Percentiles rank a stretch among this genome's conserved stretches.
phyloP scores from a whole-genome alignment of 2,888 invertebrate species.

The Pollenia griseotomentosa region DNA sequence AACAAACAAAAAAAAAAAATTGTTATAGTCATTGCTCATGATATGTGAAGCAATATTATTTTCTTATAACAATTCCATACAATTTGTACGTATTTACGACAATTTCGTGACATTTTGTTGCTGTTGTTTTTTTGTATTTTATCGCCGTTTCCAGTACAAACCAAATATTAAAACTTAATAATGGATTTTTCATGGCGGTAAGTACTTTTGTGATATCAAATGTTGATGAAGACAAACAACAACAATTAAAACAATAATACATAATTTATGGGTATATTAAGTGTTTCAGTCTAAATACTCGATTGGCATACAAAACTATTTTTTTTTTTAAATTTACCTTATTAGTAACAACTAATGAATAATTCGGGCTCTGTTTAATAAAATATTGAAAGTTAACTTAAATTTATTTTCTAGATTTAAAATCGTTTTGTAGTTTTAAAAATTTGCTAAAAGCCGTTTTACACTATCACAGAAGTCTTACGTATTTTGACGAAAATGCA shows the following conservation, averaged over 20 bases:
- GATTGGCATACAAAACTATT: background rate
- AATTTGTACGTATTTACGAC: background rate
- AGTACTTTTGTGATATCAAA: conserved; percentile 28
- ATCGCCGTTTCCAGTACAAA: background rate
- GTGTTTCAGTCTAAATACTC: conserved; percentile 1
- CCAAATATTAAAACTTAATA: conserved; percentile 25
- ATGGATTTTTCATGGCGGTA: conserved; percentile 7
- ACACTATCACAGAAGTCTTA: too few relatives aligned
- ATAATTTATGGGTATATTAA: conserved; percentile 10
- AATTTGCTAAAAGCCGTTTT: too few relatives aligned
- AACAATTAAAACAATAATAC: background rate
- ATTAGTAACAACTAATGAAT: too few relatives aligned
- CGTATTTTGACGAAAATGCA: too few relatives aligned
- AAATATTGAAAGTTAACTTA: too few relatives aligned
- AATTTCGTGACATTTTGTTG: conserved; percentile 15
- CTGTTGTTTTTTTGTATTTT: background rate
- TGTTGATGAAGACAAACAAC: background rate
- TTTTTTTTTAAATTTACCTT: background rate
- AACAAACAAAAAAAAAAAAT: conserved; percentile 22
- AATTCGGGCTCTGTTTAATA: too few relatives aligned
- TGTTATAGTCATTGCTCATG: conserved; percentile 55
- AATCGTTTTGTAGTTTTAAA: too few relatives aligned
- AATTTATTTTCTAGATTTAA: too few relatives aligned
- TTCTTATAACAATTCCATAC: conserved; percentile 17
- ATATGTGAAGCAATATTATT: conserved; percentile 33